phyloP scores from a whole-genome alignment of 1,140 invertebrate genomes.

The Platyscapa corneri region DNA sequence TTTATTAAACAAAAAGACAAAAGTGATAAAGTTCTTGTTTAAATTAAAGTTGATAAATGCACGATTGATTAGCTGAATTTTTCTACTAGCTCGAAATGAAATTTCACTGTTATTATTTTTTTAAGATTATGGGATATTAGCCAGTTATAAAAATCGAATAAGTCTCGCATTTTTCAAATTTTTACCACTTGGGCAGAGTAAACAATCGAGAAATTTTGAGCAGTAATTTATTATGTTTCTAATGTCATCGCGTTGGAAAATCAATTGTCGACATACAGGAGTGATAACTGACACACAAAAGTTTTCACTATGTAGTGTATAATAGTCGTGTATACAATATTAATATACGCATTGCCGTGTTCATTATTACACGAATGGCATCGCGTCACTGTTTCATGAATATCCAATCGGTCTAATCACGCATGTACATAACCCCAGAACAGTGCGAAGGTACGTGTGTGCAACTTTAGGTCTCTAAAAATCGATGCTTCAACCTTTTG shows the following conservation, averaged over 20 bases:
- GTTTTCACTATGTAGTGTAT: slow-evolving; percentile 2
- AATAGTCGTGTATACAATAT: background rate
- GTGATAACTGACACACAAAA: slow-evolving; percentile 1
- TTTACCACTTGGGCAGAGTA: too few species aligned
- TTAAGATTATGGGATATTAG: too few species aligned
- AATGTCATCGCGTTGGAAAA: background rate
- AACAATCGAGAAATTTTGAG: too few species aligned
- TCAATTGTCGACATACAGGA: background rate
- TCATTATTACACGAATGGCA: background rate
- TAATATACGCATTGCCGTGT: background rate
- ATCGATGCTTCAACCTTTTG: background rate
- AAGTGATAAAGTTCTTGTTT: too few species aligned
- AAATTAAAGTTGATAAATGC: too few species aligned
- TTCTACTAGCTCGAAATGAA: too few species aligned
- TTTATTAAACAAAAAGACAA: too few species aligned
- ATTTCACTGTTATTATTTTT: too few species aligned
- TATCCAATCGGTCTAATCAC: background rate
- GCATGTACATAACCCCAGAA: background rate
- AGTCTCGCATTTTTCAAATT: too few species aligned
- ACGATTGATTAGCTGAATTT: too few species aligned
- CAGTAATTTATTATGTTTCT: background rate
- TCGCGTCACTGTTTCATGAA: background rate
- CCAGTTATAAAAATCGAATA: too few species aligned
- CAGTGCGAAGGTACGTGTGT: background rate
- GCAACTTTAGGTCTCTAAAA: background rate